Evolutionary conservation across 2,888 invertebrate genomes (phyloP).

Genomic region (Tyria jacobaeae): DNA sequence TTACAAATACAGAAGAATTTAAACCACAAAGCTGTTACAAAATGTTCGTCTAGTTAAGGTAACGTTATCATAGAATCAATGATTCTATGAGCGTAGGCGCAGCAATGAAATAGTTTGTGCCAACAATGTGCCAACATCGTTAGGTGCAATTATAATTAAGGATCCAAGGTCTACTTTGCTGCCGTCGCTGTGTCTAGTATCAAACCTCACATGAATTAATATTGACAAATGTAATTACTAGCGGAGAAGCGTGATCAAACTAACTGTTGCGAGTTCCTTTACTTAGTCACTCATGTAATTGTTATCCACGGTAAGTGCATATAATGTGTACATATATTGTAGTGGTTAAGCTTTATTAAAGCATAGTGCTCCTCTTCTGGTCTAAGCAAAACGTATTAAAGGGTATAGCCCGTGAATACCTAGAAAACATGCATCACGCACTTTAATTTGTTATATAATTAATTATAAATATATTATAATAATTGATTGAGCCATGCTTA

Average conservation of each 20-base stretch:
- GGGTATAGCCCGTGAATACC: no score
- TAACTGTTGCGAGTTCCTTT: not conserved
- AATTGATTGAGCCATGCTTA: no score
- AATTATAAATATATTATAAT: no score
- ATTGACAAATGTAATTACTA: not conserved
- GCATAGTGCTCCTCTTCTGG: not conserved
- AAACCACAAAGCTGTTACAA: not conserved
- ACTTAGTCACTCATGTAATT: not conserved
- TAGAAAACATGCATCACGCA: not conserved
- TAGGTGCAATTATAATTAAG: conserved; percentile 65
- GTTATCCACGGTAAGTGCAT: no score
- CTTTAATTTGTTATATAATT: no score
- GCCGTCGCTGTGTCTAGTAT: conserved; percentile 43
- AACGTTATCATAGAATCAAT: conserved; percentile 51
- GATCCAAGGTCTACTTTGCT: conserved; percentile 66
- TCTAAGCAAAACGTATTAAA: not conserved
- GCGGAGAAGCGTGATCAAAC: not conserved
- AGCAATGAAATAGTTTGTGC: conserved; percentile 64
- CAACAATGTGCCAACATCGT: no score
- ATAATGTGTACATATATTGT: not conserved
- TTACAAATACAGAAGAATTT: no score
- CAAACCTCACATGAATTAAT: not conserved
- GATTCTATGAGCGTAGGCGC: conserved; percentile 52
- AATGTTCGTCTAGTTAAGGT: conserved; percentile 15
- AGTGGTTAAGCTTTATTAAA: not conserved